Conservation (phyloP, 30 jellyfish, hydroid and myxozoan species). For the Hydractinia symbiolongicarpus region DNA sequence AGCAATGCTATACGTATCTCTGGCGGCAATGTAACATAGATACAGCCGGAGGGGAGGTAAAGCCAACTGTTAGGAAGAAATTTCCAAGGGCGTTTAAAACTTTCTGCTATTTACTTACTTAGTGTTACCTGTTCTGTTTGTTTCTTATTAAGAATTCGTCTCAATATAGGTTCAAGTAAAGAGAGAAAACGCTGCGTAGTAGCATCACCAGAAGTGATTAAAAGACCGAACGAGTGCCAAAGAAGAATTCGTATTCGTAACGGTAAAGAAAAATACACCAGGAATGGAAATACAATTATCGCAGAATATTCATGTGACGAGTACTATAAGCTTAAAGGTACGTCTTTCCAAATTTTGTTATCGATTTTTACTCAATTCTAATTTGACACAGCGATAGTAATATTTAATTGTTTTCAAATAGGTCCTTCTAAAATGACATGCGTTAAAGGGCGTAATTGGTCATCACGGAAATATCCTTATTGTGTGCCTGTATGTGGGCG, state of each 20-base stretch:
- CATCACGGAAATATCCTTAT: slow-evolving; percentile 50
- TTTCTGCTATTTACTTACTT: too few relatives aligned
- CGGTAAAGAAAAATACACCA: slow-evolving; percentile 55
- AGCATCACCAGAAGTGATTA: too few relatives aligned
- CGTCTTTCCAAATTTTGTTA: neutral
- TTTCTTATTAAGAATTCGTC: too few relatives aligned
- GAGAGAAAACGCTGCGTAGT: too few relatives aligned
- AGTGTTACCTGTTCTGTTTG: too few relatives aligned
- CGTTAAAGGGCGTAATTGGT: slow-evolving; percentile 68
- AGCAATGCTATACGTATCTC: too few relatives aligned
- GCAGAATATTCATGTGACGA: slow-evolving; percentile 72
- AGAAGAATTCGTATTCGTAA: slow-evolving; percentile 57
- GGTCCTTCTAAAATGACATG: slow-evolving; percentile 37
- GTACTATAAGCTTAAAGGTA: slow-evolving; percentile 59
- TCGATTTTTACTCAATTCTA: neutral
- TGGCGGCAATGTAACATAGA: too few relatives aligned
- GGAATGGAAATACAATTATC: slow-evolving; percentile 41
- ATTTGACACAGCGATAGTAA: neutral
- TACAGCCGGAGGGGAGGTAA: too few relatives aligned
- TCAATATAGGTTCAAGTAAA: too few relatives aligned
- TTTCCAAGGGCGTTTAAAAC: too few relatives aligned
- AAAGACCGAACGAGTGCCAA: slow-evolving; percentile 29
- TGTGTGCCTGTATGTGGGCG: slow-evolving; percentile 90
- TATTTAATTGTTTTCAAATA: neutral
- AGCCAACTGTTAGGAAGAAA: too few relatives aligned